Evolutionary conservation across 2,888 invertebrate genomes (phyloP), one percentile per base, ranked within the genome.

Genomic region (Coecobrya sp.): DNA sequence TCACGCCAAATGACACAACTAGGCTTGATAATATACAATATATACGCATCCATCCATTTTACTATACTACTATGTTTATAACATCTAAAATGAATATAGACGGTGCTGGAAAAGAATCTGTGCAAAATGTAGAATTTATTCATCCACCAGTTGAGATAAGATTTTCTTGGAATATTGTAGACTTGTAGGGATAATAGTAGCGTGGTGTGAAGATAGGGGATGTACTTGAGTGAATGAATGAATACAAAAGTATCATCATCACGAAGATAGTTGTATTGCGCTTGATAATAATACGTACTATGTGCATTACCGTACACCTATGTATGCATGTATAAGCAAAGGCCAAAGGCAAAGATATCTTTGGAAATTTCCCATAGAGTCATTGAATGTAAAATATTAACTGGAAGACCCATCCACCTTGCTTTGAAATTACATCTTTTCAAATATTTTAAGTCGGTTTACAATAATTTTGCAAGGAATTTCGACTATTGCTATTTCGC

Each of bases 111-210:
- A 68, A 25, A 13, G 68, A 73, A 42, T 73, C 45, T 42, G 65
- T 73, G 79, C 55, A 79, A n/a, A 65, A 25, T 65, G 65, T 11
- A 13, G 30, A 59, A 65, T 65, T 65, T 19, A 91, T 87, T 65
- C 36, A 91, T 87, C 86, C 91, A 91, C 91, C 91, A 91, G 91
- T 91, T 91, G 91, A 91, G 86, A 91, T 91, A 91, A 91, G 82
- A 81, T 91, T 76, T 91, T 91, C 86, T 86, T 86, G 68, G 82
- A 91, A 91, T 30, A 86, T 76, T 25, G 27, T 25, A 49, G 3
- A 49, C 3, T 27, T 19, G 55, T 55, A 55, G 19, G 3, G 11
- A 49, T 49, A 16, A 16, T 49, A 49, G 10, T 49, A 16, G 11
- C 16, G 10, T 68, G 42, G 70, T 16, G 42, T 10, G 19, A 73